phyloP scores from a whole-genome alignment of 2,888 invertebrate species.

The Cataglyphis albicans region DNA sequence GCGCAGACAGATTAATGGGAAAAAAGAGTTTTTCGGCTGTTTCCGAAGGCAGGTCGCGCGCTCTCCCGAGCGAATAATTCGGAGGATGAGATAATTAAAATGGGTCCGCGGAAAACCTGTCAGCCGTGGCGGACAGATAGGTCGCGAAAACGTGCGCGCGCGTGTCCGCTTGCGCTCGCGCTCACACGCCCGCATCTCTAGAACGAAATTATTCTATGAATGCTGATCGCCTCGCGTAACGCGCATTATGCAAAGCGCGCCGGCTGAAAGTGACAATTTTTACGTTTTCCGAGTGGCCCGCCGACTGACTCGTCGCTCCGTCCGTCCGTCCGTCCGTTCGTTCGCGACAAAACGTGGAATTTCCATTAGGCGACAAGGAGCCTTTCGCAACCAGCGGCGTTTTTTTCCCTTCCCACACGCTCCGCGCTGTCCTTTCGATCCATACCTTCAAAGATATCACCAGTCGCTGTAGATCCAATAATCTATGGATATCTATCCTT shows the following conservation, averaged over 20 bases:
- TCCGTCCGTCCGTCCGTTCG: conserved; percentile 62
- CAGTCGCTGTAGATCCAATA: conserved; percentile 19
- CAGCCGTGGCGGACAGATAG: conserved; percentile 80
- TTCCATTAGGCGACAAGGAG: conserved; percentile 81
- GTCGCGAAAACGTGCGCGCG: conserved; percentile 64
- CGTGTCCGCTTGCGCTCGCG: conserved; percentile 26
- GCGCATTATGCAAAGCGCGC: conserved; percentile 80
- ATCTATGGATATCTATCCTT: conserved; percentile 13
- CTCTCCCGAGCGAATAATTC: conserved; percentile 77
- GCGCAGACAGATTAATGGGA: conserved; percentile 56
- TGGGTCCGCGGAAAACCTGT: conserved; percentile 78
- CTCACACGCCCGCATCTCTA: conserved; percentile 66
- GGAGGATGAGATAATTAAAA: conserved; percentile 80
- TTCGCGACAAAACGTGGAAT: conserved; percentile 78
- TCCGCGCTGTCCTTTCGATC: conserved; percentile 28
- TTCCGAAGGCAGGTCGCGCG: conserved; percentile 65
- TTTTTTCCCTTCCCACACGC: conserved; percentile 59
- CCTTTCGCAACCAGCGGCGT: conserved; percentile 58
- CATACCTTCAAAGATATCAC: conserved; percentile 37
- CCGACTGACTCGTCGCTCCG: conserved; percentile 56
- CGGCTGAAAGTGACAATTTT: conserved; percentile 81
- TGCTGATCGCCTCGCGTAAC: conserved; percentile 79
- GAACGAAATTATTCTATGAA: conserved; percentile 84
- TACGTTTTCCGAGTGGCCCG: conserved; percentile 72
- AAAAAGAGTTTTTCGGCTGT: conserved; percentile 56